Evolutionary conservation across 2,113 vertebrate genomes (phyloP), one percentile per base, ranked within the genome.

Genomic region (Boleophthalmus pectinirostris): DNA sequence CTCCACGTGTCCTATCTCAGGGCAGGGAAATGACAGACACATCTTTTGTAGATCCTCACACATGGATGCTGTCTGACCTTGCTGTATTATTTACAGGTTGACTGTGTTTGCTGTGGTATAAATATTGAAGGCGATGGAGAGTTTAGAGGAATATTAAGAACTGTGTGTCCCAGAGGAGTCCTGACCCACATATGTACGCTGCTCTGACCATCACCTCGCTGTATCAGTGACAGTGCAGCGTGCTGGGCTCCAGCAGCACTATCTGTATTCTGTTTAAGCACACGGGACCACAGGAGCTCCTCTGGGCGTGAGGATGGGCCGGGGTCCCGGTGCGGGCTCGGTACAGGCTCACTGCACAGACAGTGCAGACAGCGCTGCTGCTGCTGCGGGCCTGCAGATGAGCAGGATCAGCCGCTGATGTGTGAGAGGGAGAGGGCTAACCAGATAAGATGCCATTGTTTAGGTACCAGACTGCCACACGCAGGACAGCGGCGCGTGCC

Each of bases 401-500:
- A 73, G 68, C 83, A 74, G 70, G 78, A 82, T 81, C 73, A 29
- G 70, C 77, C 63, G 80, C 61, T 78, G 81, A 57, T 78, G 83
- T 54, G 51, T 21, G 51, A 54, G 51, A n/a, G 49, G 9, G 82
- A 66, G n/a, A n/a, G 73, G 56, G 78, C 83, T 76, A 75, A 79
- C 76, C 87, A 75, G 74, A 82, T 53, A 82, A 82, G 81, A 80
- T 88, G 84, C 87, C 84, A 89, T 92, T 90, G 89, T 92, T 90
- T 75, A 35, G 81, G 69, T 51, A 74, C 53, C 82, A 75, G 29
- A 21, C 76, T 56, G 66, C 61, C 70, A 43, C 51, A 64, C 72
- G 51, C 12, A 74, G 35, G 67, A 38, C 73, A 38, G 69, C 23
- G 51, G 68, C 14, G 60, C 23, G 73, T 58, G 76, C 68, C 68